These are phyloP conservation scores for Geococcyx californianus DNA, from an alignment of 2,113 vertebrate species.

Conservation along the genomic window DNA sequence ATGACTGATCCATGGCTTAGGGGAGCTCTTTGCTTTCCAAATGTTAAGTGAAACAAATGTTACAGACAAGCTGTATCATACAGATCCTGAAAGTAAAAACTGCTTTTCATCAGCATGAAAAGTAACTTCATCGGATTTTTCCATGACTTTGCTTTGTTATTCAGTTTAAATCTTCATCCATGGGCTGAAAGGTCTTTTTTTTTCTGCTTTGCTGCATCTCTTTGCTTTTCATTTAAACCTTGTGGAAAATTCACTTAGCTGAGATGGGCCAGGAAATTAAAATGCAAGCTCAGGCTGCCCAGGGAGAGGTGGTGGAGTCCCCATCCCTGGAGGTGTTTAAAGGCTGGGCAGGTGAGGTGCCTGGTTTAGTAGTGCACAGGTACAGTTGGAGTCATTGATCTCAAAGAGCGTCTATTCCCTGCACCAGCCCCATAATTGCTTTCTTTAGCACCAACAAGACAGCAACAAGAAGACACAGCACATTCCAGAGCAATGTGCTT, in stretches of 20 bases:
- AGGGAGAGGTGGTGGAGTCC: too few relatives aligned
- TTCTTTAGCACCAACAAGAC: background rate
- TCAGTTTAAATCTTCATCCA: background rate
- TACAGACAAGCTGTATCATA: background rate
- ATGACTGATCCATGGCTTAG: background rate
- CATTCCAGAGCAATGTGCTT: background rate
- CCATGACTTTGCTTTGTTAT: background rate
- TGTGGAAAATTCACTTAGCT: background rate
- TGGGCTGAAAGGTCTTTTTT: background rate
- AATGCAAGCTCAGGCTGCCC: background rate
- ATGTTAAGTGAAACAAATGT: background rate
- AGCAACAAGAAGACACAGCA: background rate
- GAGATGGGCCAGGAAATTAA: background rate
- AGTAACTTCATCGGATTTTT: background rate
- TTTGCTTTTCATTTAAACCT: background rate
- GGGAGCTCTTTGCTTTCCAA: background rate
- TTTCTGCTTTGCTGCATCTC: background rate
- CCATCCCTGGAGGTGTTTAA: too few relatives aligned
- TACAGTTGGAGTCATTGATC: background rate
- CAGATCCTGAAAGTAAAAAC: background rate
- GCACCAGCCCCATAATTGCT: background rate
- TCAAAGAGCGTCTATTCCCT: background rate
- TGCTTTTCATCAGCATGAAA: background rate
- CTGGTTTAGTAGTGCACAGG: too few relatives aligned
- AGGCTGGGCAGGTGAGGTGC: too few relatives aligned